Evolutionary conservation across 2,113 vertebrate genomes (phyloP), one percentile per base, ranked within the genome.

Genomic region (Heterotilapia buettikoferi): DNA sequence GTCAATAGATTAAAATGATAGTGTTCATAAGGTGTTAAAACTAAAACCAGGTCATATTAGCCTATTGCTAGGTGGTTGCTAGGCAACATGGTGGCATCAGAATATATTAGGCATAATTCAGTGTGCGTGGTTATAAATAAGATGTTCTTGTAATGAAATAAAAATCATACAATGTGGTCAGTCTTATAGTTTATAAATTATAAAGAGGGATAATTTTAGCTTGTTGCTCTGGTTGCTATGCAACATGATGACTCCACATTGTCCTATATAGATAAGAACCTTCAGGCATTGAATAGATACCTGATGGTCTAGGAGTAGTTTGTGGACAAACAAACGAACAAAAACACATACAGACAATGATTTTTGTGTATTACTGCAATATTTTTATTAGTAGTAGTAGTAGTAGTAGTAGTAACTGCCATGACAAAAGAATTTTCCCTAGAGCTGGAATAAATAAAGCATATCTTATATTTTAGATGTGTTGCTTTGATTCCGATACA

Each of bases 361-460:
- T 14, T n/a, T 24, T 6, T 43, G 12, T 43, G 36, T 71, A 26
- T 73, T 68, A 40, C 19, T 68, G 29, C 33, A 63, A 63, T 63
- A 14, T 40, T 40, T 40, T 1, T 43, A 71, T 9, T 71, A 71
- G 0, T 33, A 63, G 1, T 71, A 40, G 0, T 36, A 59, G 3
- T 31, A 66, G 10, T n/a, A n/a, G n/a, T 71, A 43, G 7, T 9
- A 71, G 14, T 47, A 45, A 73, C 1, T 47, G 40, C 45, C 9
- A 45, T 6, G 4, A 73, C 21, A 73, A 73, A 26, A 73, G 1
- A 73, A 45, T 24, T 73, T 45, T 45, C 68, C 6, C 21, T 38
- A 73, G 21, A 73, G 38, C 21, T 73, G 21, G 68, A 26, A 73
- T 73, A 73, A 45, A 45, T 29, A 76, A 76, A 29, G 24, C 26